Evolutionary conservation across 2,113 vertebrate genomes (phyloP).

Genomic region (Tamias sibiricus): DNA sequence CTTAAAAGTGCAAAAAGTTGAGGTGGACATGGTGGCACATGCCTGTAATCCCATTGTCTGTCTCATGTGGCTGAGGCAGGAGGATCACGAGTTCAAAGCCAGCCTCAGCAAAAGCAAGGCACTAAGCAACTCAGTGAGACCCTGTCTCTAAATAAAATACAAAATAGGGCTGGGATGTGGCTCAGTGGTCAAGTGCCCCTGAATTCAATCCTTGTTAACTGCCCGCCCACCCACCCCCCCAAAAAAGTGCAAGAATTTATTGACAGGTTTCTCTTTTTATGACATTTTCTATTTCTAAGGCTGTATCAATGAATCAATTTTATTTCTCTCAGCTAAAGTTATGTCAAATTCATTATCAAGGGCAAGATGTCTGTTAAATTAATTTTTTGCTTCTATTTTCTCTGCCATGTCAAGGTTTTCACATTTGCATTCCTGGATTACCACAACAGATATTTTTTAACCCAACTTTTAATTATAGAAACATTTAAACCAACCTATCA

Average conservation of each 20-base stretch:
- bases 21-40: too few species aligned
- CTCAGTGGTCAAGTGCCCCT: too few species aligned
- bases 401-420: neutral
- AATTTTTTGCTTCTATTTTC: neutral
- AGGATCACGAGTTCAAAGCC: too few species aligned
- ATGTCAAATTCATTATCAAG: slow-evolving; percentile 2
- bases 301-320: neutral
- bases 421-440: neutral
- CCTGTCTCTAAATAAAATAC: too few species aligned
- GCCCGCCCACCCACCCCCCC: too few species aligned
- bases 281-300: neutral
- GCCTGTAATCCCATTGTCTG: too few species aligned
- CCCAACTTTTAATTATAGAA: neutral
- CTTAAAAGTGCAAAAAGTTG: slow-evolving; percentile 1
- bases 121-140: too few species aligned
- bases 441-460: neutral
- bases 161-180: too few species aligned
- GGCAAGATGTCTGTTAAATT: slow-evolving; percentile 27
- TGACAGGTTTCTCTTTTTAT: slow-evolving; percentile 14
- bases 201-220: too few species aligned
- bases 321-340: slow-evolving; percentile 11
- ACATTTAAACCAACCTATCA: neutral
- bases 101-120: too few species aligned
- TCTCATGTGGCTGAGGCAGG: too few species aligned
- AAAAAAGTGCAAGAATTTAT: neutral